Evolutionary conservation across 2,888 invertebrate genomes (phyloP).

Genomic region (Drosophila macrospina): DNA sequence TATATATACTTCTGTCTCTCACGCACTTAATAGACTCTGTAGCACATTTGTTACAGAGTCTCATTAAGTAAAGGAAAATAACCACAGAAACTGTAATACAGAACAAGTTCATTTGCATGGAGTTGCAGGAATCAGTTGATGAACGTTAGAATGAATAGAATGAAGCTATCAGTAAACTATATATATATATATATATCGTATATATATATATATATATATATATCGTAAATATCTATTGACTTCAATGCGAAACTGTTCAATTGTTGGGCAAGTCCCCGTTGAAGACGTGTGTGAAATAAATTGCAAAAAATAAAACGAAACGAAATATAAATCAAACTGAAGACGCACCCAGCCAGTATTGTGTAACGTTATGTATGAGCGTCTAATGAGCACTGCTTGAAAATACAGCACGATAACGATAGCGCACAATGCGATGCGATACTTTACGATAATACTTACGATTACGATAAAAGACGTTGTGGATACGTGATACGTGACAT

Average conservation of each 20-base stretch:
- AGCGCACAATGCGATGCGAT: constrained; percentile 10
- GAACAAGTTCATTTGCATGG: no score
- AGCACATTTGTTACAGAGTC: no score
- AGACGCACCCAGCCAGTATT: constrained; percentile 40
- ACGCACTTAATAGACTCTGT: no score
- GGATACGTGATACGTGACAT: constrained; percentile 23
- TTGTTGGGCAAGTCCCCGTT: constrained; percentile 41
- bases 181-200: no score
- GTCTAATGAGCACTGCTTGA: constrained; percentile 22
- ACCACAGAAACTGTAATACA: no score
- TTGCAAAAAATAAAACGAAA: no score
- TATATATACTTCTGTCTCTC: no score
- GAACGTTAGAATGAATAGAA: no score
- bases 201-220: no score
- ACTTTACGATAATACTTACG: constrained; percentile 12
- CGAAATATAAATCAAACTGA: background rate
- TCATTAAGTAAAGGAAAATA: no score
- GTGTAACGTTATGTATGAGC: constrained; percentile 33
- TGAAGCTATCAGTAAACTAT: no score
- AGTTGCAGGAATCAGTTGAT: no score
- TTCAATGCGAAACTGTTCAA: constrained; percentile 16
- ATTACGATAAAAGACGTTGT: constrained; percentile 14
- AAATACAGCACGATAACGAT: constrained; percentile 15
- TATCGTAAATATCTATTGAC: background rate
- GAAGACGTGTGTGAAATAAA: constrained; percentile 45